Base-by-base conservation (phyloP, 2,888 invertebrate genomes). In the Coelogynopora nodosa region DNA sequence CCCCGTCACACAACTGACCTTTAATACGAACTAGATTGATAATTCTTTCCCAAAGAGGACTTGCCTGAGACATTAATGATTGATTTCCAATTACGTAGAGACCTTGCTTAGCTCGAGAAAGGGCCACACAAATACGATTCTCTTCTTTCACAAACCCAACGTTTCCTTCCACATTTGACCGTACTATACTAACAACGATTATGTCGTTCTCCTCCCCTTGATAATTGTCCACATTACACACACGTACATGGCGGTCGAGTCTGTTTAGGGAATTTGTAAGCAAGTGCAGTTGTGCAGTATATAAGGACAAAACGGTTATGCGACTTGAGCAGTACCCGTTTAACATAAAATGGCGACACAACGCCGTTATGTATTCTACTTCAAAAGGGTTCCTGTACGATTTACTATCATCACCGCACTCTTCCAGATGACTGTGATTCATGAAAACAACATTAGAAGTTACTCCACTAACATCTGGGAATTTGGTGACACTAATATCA, bases 101-200 rank as follows among this genome's bases (percentile, higher is more conserved):
- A 0, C 92, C 92, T 67, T 88, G 89, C 84, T 90, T 90, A 0
- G 94, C 96, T 89, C 96, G 93, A 0, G 96, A 95, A 82, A 96
- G 91, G 0, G 95, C 95, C 0, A 95, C 95, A 90, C 95, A 95
- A 80, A 95, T 94, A 80, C 95, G 93, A 91, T 95, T 95, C 67
- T 94, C 93, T 30, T 94, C 94, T 0, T 92, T 92, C 5, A 91
- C 86, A 88, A 92, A 92, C 0, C 92, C 92, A 84, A 91, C 89
- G 13, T 87, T 89, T 0, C 88, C 89, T 0, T 89, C 88, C 0
- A 74, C 82, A 88, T 91, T 91, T 87, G 90, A 91, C 82, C 91
- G 88, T 0, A 92, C 91, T 31, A 91, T 89, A 26, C 91, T 91
- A 49, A 92, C 86, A 18, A 92, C 86, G 23, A 92, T 89, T 81